A percentile compares a stretch with the other conserved stretches of the same genome.
These are phyloP conservation scores for Pygoscelis adeliae DNA, from an alignment of 2,113 vertebrate genomes.

Conservation along the genomic window DNA sequence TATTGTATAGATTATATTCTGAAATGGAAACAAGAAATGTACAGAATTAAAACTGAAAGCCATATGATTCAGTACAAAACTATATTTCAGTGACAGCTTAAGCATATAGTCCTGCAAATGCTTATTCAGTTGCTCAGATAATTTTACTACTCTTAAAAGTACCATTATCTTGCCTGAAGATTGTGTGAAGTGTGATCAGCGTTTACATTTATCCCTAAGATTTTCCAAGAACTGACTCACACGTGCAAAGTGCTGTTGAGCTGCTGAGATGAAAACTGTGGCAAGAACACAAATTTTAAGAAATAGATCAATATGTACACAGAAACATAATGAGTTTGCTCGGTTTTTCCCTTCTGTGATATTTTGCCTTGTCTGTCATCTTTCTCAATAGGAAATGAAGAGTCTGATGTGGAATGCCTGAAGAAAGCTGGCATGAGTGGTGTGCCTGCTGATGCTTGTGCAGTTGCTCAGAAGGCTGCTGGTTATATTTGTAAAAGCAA, in stretches of 20 bases:
- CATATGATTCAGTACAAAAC: neutral
- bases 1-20: neutral
- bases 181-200: neutral
- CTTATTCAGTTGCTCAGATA: neutral
- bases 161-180: neutral
- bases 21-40: neutral
- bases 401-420: constrained; percentile 83
- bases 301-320: fast-evolving
- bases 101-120: neutral
- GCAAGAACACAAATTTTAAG: neutral
- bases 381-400: constrained; percentile 80
- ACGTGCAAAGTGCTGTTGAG: neutral
- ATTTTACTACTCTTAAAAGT: neutral
- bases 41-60: neutral
- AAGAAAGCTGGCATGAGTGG: constrained; percentile 84
- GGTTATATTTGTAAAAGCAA: constrained; percentile 80
- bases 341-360: neutral
- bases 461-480: constrained; percentile 75
- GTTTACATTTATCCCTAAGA: neutral
- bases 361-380: neutral
- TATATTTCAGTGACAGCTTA: neutral
- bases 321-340: neutral
- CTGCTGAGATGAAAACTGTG: neutral
- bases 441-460: constrained; percentile 79
- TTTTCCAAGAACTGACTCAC: neutral